Percentiles rank a stretch among this genome's conserved stretches.
These are phyloP conservation scores for Pipistrellus nathusii DNA, from an alignment of 2,797 vertebrate species.

Conservation along the genomic window DNA sequence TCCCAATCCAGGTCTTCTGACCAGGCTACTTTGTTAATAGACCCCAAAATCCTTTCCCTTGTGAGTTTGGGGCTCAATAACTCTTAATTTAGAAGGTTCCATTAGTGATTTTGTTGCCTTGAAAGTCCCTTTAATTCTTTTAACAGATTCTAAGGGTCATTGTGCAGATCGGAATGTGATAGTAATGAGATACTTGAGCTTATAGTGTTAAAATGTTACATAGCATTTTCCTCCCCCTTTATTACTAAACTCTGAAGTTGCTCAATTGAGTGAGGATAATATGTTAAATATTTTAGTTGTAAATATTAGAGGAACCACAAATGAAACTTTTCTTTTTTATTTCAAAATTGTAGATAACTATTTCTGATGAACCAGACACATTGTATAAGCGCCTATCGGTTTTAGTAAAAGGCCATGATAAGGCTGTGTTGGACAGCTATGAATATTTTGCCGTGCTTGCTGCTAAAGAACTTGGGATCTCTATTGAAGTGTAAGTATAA, in stretches of 20 bases:
- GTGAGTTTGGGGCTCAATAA: not conserved
- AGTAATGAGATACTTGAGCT: not conserved
- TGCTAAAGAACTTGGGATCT: slow-evolving; percentile 94
- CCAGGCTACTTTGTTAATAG: not conserved
- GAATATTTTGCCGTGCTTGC: slow-evolving; percentile 94
- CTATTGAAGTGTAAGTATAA: slow-evolving; percentile 92
- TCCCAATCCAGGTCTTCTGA: not conserved
- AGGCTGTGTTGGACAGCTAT: slow-evolving; percentile 95
- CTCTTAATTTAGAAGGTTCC: not conserved
- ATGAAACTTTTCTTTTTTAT: slow-evolving; percentile 65
- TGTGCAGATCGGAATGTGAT: slow-evolving; percentile 9
- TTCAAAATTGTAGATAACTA: slow-evolving; percentile 89
- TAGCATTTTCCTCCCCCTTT: not conserved
- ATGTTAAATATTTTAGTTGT: not conserved
- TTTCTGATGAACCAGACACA: slow-evolving; percentile 93
- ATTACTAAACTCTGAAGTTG: not conserved
- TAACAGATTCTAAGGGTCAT: not conserved
- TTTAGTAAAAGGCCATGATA: slow-evolving; percentile 95
- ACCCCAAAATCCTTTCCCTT: not conserved
- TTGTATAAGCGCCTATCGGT: slow-evolving; percentile 93
- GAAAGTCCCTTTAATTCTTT: slow-evolving; percentile 31
- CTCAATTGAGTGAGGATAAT: slow-evolving; percentile 4
- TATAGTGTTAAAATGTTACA: not conserved
- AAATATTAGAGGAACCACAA: slow-evolving; percentile 26
- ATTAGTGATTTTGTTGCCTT: not conserved